Conservation (phyloP, 1,140 invertebrate genomes). For the Ephestia elutella region DNA sequence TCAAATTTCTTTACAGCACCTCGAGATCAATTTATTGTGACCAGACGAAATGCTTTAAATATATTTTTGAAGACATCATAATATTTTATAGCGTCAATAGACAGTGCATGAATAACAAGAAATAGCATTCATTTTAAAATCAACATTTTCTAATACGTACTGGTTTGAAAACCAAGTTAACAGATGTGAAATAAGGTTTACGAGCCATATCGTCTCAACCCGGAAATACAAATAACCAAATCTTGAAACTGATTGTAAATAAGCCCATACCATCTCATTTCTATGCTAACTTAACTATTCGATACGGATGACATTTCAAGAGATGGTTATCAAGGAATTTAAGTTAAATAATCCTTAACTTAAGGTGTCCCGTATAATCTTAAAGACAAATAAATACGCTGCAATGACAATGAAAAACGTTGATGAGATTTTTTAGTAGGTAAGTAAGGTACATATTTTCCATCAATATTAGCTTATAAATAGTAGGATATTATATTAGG, state of each 20-base stretch:
- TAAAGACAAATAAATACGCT: constrained; percentile 3
- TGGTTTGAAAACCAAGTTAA: background rate
- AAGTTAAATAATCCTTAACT: constrained; percentile 8
- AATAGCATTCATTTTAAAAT: constrained; percentile 6
- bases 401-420: constrained; percentile 4
- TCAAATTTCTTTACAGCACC: constrained; percentile 48
- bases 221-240: constrained; percentile 17
- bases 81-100: constrained; percentile 9
- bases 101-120: background rate
- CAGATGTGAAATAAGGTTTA: background rate
- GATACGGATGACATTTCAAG: constrained; percentile 10
- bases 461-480: too few relatives aligned
- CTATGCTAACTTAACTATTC: constrained; percentile 13
- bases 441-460: too few relatives aligned
- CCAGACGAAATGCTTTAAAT: constrained; percentile 12
- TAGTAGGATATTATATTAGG: too few relatives aligned
- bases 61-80: constrained; percentile 9
- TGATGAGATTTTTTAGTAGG: background rate
- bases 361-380: background rate
- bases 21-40: constrained; percentile 34
- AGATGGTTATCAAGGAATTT: constrained; percentile 13
- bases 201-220: background rate
- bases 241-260: constrained; percentile 15
- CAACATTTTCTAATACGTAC: constrained; percentile 3
- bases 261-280: constrained; percentile 11